These are phyloP conservation scores for Ceuthmochares aereus DNA, from an alignment of 2,113 vertebrate genomes.

Conservation along the genomic window DNA sequence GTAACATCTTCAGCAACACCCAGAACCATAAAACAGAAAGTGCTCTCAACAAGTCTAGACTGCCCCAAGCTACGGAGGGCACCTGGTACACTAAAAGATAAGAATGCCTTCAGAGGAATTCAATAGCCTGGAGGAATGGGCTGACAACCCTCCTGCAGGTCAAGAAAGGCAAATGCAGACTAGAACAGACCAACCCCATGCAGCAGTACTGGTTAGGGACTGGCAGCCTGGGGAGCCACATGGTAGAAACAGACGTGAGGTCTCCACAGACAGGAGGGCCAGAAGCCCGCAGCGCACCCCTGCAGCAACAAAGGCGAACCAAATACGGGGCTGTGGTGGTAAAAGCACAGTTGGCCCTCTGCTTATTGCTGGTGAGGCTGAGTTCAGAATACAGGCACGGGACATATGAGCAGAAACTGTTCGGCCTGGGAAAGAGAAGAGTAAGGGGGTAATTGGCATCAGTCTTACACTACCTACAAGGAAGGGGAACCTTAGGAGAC, in stretches of 20 bases:
- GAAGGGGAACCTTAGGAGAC: not conserved
- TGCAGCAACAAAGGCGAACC: not conserved
- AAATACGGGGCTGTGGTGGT: not conserved
- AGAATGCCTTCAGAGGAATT: not conserved
- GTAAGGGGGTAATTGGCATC: not conserved
- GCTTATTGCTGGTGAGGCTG: not conserved
- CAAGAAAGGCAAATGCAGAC: not conserved
- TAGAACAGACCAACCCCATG: not conserved
- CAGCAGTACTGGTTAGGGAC: not conserved
- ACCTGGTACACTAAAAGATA: not conserved
- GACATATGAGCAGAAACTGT: not conserved
- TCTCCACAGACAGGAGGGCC: fast-evolving
- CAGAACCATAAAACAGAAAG: not conserved
- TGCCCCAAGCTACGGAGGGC: not conserved
- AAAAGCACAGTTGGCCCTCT: not conserved
- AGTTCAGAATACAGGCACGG: not conserved
- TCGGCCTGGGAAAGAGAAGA: not conserved
- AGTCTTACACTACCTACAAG: not conserved
- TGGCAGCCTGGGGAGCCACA: not conserved
- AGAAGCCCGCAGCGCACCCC: not conserved
- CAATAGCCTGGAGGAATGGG: not conserved
- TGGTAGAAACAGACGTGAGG: not conserved
- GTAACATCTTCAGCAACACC: not conserved
- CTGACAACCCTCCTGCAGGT: not conserved
- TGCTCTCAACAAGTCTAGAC: not conserved